Evolutionary conservation across 1,140 invertebrate genomes (phyloP).

Genomic region (Cecropterus lyciades): DNA sequence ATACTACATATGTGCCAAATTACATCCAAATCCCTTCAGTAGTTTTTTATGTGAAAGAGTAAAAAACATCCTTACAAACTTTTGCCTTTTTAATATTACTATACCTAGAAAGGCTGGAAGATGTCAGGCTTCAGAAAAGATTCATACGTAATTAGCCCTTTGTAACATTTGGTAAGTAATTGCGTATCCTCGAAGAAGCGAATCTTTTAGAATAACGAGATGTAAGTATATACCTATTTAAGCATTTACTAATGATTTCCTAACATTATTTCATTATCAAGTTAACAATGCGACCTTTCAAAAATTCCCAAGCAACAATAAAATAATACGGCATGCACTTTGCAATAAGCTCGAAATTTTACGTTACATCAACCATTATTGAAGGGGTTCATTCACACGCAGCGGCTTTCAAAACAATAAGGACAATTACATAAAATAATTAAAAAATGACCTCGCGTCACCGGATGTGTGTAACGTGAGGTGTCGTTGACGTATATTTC

Average conservation of each 20-base stretch:
- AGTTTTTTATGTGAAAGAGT: too few relatives aligned
- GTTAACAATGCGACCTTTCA: neutral
- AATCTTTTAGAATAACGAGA: too few relatives aligned
- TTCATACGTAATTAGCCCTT: too few relatives aligned
- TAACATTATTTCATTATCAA: neutral
- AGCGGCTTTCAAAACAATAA: conserved; percentile 59
- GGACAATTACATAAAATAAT: conserved; percentile 71
- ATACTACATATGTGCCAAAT: too few relatives aligned
- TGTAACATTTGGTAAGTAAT: too few relatives aligned
- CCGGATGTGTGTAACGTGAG: conserved; percentile 60
- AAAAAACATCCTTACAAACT: too few relatives aligned
- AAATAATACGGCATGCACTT: conserved; percentile 15
- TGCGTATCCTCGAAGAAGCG: too few relatives aligned
- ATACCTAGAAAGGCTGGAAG: too few relatives aligned
- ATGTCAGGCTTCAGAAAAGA: too few relatives aligned
- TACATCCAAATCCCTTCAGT: too few relatives aligned
- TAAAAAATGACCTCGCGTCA: conserved; percentile 66
- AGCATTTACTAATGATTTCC: neutral
- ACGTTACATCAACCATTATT: conserved; percentile 45
- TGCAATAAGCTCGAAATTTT: conserved; percentile 31
- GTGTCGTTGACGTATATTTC: conserved; percentile 67
- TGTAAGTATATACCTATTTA: too few relatives aligned
- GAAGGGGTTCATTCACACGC: conserved; percentile 58
- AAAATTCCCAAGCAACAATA: conserved; percentile 13
- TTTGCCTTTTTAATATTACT: too few relatives aligned